phyloP scores from a whole-genome alignment of 2,113 vertebrate species.

The Rhegmatorhina hoffmannsi region DNA sequence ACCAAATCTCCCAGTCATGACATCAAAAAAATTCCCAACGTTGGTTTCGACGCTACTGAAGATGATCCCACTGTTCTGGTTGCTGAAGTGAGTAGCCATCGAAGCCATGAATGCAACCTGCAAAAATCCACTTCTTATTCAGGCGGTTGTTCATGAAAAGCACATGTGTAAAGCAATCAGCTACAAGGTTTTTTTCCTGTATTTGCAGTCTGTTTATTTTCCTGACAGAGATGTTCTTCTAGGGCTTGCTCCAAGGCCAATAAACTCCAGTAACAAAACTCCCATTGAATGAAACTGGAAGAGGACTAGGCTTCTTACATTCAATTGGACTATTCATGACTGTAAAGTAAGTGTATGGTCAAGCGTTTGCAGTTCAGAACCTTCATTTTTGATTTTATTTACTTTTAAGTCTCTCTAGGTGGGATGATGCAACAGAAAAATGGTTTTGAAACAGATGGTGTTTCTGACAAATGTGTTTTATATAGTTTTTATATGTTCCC shows the following conservation, averaged over 20 bases:
- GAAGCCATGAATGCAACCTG: constrained; percentile 86
- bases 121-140: neutral
- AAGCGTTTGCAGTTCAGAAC: constrained; percentile 12
- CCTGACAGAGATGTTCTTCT: constrained; percentile 47
- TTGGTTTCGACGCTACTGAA: constrained; percentile 86
- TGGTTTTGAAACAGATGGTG: neutral
- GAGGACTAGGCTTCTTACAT: neutral
- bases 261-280: constrained; percentile 49
- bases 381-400: neutral
- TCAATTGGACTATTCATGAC: constrained; percentile 58
- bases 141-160: neutral
- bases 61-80: constrained; percentile 85
- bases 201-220: constrained; percentile 39
- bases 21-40: constrained; percentile 83
- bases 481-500: neutral
- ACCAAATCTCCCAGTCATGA: constrained; percentile 84
- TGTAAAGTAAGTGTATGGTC: neutral
- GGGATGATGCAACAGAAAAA: neutral
- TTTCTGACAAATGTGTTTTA: neutral
- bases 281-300: constrained; percentile 32
- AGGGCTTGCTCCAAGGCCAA: constrained; percentile 40
- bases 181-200: neutral
- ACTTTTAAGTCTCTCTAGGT: neutral
- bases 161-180: neutral
- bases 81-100: constrained; percentile 85